Base-by-base conservation (phyloP, 2,888 invertebrate genomes). In the Rhabditophanes sp. region DNA sequence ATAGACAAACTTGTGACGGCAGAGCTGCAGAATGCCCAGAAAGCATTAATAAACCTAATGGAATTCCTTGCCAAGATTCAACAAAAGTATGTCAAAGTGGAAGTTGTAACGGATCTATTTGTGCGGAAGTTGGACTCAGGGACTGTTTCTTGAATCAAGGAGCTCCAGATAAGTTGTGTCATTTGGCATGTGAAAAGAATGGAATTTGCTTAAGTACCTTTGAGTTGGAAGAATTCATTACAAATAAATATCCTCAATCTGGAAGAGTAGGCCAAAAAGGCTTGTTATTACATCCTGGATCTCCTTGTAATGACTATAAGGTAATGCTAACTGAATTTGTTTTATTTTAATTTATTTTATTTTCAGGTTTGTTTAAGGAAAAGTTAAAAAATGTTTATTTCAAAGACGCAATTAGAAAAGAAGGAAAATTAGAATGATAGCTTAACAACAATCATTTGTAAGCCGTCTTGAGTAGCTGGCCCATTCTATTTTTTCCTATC, bases 251-350 rank as follows among this genome's bases (percentile, higher is more conserved):
- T 37, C 23, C 46, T 5, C 61, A 57, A 39, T 37, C 31, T 16
- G 53, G 48, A 22, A 42, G 57, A 15, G 48, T 46, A 35, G 53
- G 46, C 16, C 37, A 46, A 29, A 52, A 53, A 16, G 69, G 68
- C 11, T 62, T 70, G 11, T 56, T 66, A 28, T 48, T 90, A 44
- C 73, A 85, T 31, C 88, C 88, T 4, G 90, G 96, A 15, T 85
- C 90, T 30, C 93, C 96, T 0, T 96, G 96, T 68, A 88, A 96
- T 69, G 88, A 96, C 70, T 96, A 87, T 73, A 68, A 66, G 42
- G 60, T n/a, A n/a, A n/a, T n/a, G n/a, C n/a, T n/a, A n/a, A n/a
- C n/a, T n/a, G n/a, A n/a, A n/a, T n/a, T n/a, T n/a, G n/a, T n/a
- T n/a, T n/a, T n/a, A n/a, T n/a, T n/a, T n/a, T n/a, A n/a, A n/a